Evolutionary conservation across 2,797 vertebrate species (phyloP).

Genomic region (Mallotus villosus): DNA sequence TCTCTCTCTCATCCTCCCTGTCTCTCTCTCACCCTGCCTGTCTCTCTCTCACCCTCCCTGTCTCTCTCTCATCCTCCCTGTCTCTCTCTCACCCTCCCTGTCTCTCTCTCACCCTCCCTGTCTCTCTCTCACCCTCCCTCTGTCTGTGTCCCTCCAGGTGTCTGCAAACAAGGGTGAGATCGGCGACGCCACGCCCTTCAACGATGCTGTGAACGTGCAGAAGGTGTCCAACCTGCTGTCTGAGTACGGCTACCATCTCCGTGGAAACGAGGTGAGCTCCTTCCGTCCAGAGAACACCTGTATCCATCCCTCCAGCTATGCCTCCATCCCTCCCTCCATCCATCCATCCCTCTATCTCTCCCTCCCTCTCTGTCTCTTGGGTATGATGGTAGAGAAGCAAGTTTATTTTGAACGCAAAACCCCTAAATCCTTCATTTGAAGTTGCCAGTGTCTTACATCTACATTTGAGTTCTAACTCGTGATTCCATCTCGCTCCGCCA

Average conservation of each 20-base stretch:
- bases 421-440: no score
- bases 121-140: not conserved
- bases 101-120: not conserved
- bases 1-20: not conserved
- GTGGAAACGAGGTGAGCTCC: conserved; percentile 92
- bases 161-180: conserved; percentile 99
- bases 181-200: conserved; percentile 96
- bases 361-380: no score
- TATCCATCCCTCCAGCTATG: no score
- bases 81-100: not conserved
- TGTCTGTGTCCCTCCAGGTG: conserved; percentile 72
- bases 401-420: no score
- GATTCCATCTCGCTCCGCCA: conserved; percentile 44
- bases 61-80: no score
- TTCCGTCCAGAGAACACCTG: no score
- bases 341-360: no score
- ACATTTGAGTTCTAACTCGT: no score
- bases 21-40: not conserved
- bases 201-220: conserved; percentile 97
- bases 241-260: conserved; percentile 95
- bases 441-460: no score
- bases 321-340: no score
- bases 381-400: no score
- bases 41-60: not conserved
- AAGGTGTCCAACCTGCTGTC: conserved; percentile 96